phyloP scores from a whole-genome alignment of 2,888 invertebrate genomes.

The Conomelus anceps region DNA sequence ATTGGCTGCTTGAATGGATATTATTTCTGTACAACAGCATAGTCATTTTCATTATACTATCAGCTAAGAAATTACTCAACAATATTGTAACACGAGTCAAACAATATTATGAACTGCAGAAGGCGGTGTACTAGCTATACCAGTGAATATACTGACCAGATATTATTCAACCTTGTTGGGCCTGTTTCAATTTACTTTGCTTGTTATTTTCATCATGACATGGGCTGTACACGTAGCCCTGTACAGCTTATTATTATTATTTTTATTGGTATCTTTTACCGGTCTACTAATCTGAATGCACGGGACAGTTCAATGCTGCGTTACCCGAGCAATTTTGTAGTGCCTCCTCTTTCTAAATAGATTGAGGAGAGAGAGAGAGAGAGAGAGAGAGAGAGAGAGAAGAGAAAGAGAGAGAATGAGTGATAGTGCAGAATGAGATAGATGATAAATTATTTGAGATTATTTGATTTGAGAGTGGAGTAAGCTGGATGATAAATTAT shows the following conservation, averaged over 20 bases:
- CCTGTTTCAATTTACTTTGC: not conserved
- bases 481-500: not conserved
- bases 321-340: too few relatives aligned
- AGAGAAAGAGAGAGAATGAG: not conserved
- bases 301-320: not conserved
- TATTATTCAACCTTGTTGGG: not conserved
- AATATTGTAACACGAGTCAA: not conserved
- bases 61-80: not conserved
- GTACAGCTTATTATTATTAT: not conserved
- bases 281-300: not conserved
- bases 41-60: not conserved
- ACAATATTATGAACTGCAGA: not conserved
- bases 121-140: not conserved
- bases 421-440: not conserved
- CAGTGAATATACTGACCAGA: not conserved
- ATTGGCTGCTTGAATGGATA: not conserved
- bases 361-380: not conserved
- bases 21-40: not conserved
- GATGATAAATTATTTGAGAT: not conserved
- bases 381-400: not conserved
- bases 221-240: not conserved
- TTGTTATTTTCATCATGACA: not conserved
- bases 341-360: not conserved
- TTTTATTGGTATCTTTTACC: not conserved
- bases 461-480: not conserved